Conservation (phyloP, 35 echinoderm and acorn worm genomes). For the Ophioderma brevispina region DNA sequence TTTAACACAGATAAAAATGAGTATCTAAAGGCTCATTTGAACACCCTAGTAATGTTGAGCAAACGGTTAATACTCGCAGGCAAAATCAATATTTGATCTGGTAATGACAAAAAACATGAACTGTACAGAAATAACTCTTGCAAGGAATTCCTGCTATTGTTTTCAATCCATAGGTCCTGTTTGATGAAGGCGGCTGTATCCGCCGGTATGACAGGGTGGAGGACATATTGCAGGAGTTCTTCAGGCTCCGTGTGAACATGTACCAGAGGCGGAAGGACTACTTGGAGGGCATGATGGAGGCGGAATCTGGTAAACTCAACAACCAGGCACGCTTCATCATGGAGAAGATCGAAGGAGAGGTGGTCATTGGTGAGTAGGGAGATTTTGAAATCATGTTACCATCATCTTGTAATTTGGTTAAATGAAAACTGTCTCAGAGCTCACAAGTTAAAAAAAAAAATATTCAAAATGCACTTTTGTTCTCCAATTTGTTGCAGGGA, state of each 20-base stretch:
- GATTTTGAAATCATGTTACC: not conserved
- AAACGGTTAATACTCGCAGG: no score
- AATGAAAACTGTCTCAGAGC: no score
- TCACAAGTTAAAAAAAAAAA: no score
- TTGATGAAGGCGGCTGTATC: slow-evolving; percentile 88
- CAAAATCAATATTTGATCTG: no score
- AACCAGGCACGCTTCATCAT: slow-evolving; percentile 99
- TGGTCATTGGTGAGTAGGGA: slow-evolving; percentile 73
- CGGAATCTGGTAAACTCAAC: slow-evolving; percentile 79
- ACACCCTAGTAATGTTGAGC: no score
- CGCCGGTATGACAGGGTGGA: slow-evolving; percentile 65
- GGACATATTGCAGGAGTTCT: slow-evolving; percentile 89
- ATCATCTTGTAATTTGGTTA: not conserved
- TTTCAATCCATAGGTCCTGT: slow-evolving; percentile 95
- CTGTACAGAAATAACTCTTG: no score
- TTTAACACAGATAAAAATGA: no score
- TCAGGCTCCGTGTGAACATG: slow-evolving; percentile 45
- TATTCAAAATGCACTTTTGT: no score
- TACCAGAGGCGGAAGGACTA: slow-evolving; percentile 85
- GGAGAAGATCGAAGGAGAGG: slow-evolving; percentile 96
- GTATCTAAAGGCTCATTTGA: no score
- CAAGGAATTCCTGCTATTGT: no score
- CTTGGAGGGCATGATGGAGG: slow-evolving; percentile 78
- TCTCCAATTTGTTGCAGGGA: no score
- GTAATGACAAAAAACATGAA: no score